Evolutionary conservation across 1,140 invertebrate genomes (phyloP), one percentile per base, ranked within the genome.

Genomic region (Zaprionus ghesquierei): DNA sequence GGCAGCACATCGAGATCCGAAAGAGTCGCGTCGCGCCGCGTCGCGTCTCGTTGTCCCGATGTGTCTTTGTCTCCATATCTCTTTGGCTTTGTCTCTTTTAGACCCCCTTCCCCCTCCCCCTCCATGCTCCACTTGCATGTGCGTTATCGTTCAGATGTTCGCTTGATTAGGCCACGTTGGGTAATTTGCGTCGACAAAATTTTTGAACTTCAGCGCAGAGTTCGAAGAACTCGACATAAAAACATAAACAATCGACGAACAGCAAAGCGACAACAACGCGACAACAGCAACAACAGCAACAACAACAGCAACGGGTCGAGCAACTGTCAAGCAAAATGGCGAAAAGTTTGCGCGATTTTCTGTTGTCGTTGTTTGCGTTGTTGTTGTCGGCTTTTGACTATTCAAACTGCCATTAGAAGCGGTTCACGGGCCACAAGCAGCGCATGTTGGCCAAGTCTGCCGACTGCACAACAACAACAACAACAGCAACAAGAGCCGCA

Each of bases 151-250:
- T 63, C 71, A 74, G 56, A 74, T 54, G 51, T 15, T 41, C 44
- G 55, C 29, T 22, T 50, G 64, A 61, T 72, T 72, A 68, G 64
- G 70, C 70, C 63, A 73, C 53, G 51, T 56, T 72, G 69, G 54
- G 29, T 73, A 29, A 73, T 55, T 69, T 73, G n/a, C 51, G 56
- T 69, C 60, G 53, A 75, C 59, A 75, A 41, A 41, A 53, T 56
- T 55, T 56, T 58, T 75, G 72, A 70, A 75, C 72, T 70, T 75
- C 66, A 63, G 58, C 65, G 58, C 53, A 75, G 51, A 75, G 72
- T 75, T 75, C 72, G 72, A 70, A 75, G 72, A 75, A 75, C 72
- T 64, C 72, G 31, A 64, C 51, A 61, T 49, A 49, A 74, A 74
- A 69, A 74, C 65, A 69, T 59, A 72, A 72, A 66, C 69, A 74